Percentiles rank a stretch among this genome's conserved stretches.
phyloP scores from a whole-genome alignment of 2,797 vertebrate genomes.

The Girardinus metallicus region DNA sequence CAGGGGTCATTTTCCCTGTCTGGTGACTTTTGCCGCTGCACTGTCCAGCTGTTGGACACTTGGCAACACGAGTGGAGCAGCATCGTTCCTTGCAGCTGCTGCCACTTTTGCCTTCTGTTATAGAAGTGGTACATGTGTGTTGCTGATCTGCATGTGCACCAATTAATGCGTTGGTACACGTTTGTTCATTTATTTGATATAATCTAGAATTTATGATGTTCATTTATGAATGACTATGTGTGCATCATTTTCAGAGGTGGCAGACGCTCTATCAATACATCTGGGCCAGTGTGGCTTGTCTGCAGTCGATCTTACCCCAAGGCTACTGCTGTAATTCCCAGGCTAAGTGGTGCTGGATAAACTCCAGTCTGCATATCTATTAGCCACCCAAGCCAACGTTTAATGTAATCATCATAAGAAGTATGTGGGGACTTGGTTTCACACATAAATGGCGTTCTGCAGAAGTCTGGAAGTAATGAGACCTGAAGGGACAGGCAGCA shows the following conservation, averaged over 20 bases:
- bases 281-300: neutral
- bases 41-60: neutral
- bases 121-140: neutral
- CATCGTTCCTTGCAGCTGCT: neutral
- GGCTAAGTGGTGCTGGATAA: constrained; percentile 36
- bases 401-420: constrained; percentile 29
- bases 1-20: neutral
- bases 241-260: neutral
- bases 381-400: constrained; percentile 19
- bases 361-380: constrained; percentile 27
- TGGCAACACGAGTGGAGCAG: neutral
- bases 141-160: neutral
- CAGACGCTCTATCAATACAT: neutral
- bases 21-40: neutral
- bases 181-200: neutral
- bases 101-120: neutral
- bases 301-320: constrained; percentile 23
- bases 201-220: neutral
- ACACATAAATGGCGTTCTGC: constrained; percentile 26
- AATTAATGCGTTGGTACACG: neutral
- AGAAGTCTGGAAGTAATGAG: constrained; percentile 10
- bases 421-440: constrained; percentile 6
- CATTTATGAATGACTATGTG: neutral
- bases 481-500: constrained; percentile 12
- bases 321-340: constrained; percentile 36